phyloP scores from a whole-genome alignment of 2,113 vertebrate genomes.

The Phodopus roborovskii region DNA sequence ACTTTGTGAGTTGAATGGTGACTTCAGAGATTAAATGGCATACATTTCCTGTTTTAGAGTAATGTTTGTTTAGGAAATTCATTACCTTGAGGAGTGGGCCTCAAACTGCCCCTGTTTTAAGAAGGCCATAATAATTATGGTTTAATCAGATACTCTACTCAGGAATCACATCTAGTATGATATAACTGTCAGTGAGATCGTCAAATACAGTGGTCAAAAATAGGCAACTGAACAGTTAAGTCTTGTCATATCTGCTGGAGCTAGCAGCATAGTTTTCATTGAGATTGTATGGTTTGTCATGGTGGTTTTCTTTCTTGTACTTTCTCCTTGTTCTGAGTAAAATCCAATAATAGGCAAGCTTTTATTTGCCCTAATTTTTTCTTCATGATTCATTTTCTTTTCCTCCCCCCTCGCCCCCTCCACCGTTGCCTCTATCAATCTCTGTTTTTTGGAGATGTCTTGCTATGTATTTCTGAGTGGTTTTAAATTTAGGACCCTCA shows the following conservation, averaged over 20 bases:
- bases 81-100: background rate
- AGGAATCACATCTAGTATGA: background rate
- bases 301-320: background rate
- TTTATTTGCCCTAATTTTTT: conserved; percentile 21
- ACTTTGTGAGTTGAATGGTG: background rate
- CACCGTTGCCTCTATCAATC: background rate
- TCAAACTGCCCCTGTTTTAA: background rate
- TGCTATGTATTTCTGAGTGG: background rate
- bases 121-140: background rate
- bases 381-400: background rate
- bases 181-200: background rate
- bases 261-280: background rate
- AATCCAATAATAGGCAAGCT: conserved; percentile 29
- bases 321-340: conserved; percentile 18
- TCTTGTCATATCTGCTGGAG: background rate
- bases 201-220: background rate
- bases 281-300: background rate
- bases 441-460: background rate
- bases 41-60: conserved; percentile 21
- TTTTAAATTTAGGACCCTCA: background rate
- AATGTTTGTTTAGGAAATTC: conserved; percentile 37
- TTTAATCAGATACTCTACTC: background rate
- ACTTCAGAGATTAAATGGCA: conserved; percentile 16
- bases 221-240: background rate
- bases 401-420: background rate